Evolutionary conservation across 1,140 invertebrate genomes (phyloP), one percentile per base, ranked within the genome.

Genomic region (Lepidurus arcticus): DNA sequence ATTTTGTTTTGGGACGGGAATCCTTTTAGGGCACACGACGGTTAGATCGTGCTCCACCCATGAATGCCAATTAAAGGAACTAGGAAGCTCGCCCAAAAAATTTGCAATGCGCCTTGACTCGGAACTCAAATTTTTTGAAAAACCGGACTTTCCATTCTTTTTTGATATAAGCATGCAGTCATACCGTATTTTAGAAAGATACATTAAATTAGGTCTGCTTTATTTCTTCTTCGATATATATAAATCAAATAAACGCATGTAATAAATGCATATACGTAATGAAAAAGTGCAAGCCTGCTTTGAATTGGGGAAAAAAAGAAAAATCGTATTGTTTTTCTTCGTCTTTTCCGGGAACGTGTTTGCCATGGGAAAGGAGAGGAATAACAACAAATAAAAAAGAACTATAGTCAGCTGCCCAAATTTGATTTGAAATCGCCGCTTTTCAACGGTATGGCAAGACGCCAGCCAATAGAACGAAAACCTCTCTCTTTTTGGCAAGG

Each of bases 401-500:
- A 65, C 53, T 5, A 13, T 5, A 13, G 53, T 65, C 53, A 65
- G 53, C 53, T 65, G 53, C 53, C 53, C 53, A 65, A 65, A 65
- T 65, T 65, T 65, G 53, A 65, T 65, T 65, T 65, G n/a, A 65
- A 65, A 65, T 65, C 53, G 53, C 34, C 53, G 53, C 53, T 65
- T 65, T 65, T 65, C 7, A 65, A 13, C 53, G n/a, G n/a, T 65
- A 65, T 65, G 53, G 53, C 53, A 65, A 3, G 53, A 65, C 7
- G 53, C 53, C 53, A 65, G 13, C 53, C 53, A 65, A 65, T 65
- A 21, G 53, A 65, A 65, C 3, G 53, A 9, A 65, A 65, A 65
- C 13, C 16, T 65, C n/a, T 65, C 21, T 65, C 53, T 65, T 65
- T 65, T 65, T 65, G 53, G 53, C n/a, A 65, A 65, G 53, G 53